phyloP scores from a whole-genome alignment of 1,140 invertebrate genomes.

The Drosophila kurseongensis region DNA sequence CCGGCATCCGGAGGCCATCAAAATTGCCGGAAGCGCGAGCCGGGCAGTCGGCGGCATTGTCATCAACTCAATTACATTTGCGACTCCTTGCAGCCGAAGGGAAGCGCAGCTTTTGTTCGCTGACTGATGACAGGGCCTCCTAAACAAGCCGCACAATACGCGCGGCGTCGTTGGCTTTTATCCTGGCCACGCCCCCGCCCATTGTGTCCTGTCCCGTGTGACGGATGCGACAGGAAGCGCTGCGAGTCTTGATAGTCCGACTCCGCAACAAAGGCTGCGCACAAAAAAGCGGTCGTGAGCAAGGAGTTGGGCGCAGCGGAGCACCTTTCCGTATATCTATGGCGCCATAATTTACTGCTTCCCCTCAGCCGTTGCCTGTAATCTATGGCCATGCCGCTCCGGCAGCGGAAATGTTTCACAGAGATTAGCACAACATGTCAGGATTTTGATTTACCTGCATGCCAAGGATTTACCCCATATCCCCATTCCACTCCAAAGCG shows the following conservation, averaged over 20 bases:
- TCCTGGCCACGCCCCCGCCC: conserved; percentile 49
- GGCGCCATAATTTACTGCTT: conserved; percentile 68
- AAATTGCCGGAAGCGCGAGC: conserved; percentile 71
- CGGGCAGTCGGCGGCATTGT: conserved; percentile 56
- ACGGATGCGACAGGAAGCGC: conserved; percentile 77
- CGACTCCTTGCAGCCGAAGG: conserved; percentile 42
- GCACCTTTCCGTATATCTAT: conserved; percentile 55
- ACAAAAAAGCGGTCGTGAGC: background rate
- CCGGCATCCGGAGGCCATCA: conserved; percentile 72
- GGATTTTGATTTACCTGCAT: conserved; percentile 68
- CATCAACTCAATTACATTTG: conserved; percentile 80
- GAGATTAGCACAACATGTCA: conserved; percentile 75
- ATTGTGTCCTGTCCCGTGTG: conserved; percentile 70
- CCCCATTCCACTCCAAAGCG: background rate
- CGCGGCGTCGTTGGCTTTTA: conserved; percentile 65
- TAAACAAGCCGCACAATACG: conserved; percentile 75
- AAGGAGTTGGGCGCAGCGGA: conserved; percentile 24
- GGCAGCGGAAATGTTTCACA: conserved; percentile 74
- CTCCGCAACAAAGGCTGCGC: conserved; percentile 34
- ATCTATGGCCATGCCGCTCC: conserved; percentile 45
- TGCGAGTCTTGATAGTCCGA: conserved; percentile 65
- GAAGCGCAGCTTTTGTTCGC: conserved; percentile 49
- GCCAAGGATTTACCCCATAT: conserved; percentile 10
- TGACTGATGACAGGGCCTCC: conserved; percentile 44
- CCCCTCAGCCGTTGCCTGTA: conserved; percentile 32